phyloP scores from a whole-genome alignment of 1,140 invertebrate species.

The Caenorhabditis brenneri region DNA sequence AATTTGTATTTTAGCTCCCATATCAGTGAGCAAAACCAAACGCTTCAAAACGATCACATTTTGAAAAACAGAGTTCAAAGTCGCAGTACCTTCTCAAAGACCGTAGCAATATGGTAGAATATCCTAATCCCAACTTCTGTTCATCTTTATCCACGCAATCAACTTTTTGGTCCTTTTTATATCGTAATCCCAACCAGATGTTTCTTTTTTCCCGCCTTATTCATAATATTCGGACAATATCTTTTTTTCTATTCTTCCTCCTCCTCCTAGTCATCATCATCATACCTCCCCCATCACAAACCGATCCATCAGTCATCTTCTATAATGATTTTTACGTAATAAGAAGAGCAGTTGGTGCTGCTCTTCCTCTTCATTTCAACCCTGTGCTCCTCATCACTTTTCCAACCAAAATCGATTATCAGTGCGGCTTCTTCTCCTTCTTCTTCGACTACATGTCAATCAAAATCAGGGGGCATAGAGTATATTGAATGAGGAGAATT shows the following conservation, averaged over 20 bases:
- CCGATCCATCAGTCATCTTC: not conserved
- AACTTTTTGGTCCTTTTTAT: too few species aligned
- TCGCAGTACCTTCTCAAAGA: too few species aligned
- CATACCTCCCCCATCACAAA: too few species aligned
- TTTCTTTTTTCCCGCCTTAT: not conserved
- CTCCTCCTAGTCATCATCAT: not conserved
- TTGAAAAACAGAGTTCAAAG: too few species aligned
- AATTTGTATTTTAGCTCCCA: too few species aligned
- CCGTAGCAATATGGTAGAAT: too few species aligned
- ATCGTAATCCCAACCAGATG: not conserved
- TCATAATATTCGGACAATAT: not conserved
- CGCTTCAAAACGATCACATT: too few species aligned
- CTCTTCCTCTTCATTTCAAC: not conserved
- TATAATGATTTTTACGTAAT: slow-evolving; percentile 39
- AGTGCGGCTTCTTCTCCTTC: slow-evolving; percentile 8
- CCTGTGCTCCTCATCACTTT: not conserved
- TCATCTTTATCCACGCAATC: not conserved
- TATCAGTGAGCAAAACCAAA: too few species aligned
- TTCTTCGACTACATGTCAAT: slow-evolving; percentile 24
- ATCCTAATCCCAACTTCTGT: not conserved
- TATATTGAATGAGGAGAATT: not conserved
- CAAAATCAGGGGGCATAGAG: slow-evolving; percentile 37
- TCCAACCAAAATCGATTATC: slow-evolving; percentile 43
- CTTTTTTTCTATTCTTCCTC: not conserved
- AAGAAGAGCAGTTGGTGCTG: slow-evolving; percentile 32